These are phyloP conservation scores for Cyprinella venusta DNA, from an alignment of 2,797 vertebrate genomes.

Conservation along the genomic window DNA sequence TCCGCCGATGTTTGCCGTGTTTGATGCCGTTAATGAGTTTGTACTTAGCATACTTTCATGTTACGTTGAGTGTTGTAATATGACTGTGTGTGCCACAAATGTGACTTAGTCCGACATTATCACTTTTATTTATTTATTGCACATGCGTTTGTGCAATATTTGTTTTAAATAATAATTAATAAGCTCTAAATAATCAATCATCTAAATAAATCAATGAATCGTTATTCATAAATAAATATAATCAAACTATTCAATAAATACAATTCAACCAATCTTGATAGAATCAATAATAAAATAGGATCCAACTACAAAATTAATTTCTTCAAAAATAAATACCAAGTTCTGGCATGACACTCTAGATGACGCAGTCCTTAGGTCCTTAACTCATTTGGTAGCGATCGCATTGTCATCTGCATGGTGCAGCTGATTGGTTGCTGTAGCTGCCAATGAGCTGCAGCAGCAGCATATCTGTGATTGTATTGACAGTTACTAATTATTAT, in stretches of 20 bases:
- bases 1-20: background rate
- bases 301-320: background rate
- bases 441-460: too few species aligned
- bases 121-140: background rate
- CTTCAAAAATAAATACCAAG: background rate
- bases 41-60: background rate
- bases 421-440: too few species aligned
- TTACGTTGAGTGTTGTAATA: background rate
- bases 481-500: too few species aligned
- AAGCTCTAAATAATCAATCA: background rate
- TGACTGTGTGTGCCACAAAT: background rate
- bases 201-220: background rate
- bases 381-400: too few species aligned
- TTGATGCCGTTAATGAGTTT: conserved; percentile 13
- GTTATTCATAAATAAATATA: background rate
- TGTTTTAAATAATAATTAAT: background rate
- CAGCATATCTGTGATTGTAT: too few species aligned
- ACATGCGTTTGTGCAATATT: background rate
- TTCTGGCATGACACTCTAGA: too few species aligned
- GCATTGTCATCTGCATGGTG: too few species aligned
- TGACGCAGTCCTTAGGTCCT: too few species aligned
- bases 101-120: background rate
- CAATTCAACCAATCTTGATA: background rate
- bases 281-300: background rate
- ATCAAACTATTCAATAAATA: background rate